Conservation (phyloP, 2,888 invertebrate species). For the Autographa gamma region DNA sequence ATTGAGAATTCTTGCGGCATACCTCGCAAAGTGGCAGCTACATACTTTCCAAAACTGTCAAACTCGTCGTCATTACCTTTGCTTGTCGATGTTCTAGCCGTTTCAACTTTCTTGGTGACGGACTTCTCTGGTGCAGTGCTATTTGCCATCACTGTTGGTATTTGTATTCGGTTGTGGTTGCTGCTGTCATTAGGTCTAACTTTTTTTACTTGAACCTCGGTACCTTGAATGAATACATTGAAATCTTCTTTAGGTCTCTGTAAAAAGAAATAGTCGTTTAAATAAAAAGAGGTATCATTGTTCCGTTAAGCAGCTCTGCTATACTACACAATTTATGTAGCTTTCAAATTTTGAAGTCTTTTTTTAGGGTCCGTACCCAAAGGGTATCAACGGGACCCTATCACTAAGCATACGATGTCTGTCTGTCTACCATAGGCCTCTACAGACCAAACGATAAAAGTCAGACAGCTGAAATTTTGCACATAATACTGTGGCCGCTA, state of each 20-base stretch:
- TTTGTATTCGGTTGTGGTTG: too few relatives aligned
- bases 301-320: too few relatives aligned
- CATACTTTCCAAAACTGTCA: slow-evolving; percentile 45
- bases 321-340: too few relatives aligned
- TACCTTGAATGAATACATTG: not conserved
- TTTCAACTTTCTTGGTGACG: slow-evolving; percentile 5
- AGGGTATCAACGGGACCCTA: too few relatives aligned
- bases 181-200: slow-evolving; percentile 1
- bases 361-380: too few relatives aligned
- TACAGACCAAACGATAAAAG: too few relatives aligned
- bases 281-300: not conserved
- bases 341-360: too few relatives aligned
- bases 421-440: too few relatives aligned
- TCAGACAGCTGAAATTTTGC: too few relatives aligned
- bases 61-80: slow-evolving; percentile 23
- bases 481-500: too few relatives aligned
- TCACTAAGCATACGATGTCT: too few relatives aligned
- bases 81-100: not conserved
- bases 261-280: slow-evolving; percentile 2
- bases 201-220: not conserved
- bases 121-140: not conserved
- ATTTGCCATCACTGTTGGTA: not conserved
- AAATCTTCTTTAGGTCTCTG: slow-evolving; percentile 23
- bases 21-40: slow-evolving; percentile 30
- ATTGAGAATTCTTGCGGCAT: slow-evolving; percentile 44